Percentiles rank a stretch among this genome's conserved stretches.
Evolutionary conservation across 2,797 vertebrate species (phyloP).

Genomic region (Leuciscus waleckii): DNA sequence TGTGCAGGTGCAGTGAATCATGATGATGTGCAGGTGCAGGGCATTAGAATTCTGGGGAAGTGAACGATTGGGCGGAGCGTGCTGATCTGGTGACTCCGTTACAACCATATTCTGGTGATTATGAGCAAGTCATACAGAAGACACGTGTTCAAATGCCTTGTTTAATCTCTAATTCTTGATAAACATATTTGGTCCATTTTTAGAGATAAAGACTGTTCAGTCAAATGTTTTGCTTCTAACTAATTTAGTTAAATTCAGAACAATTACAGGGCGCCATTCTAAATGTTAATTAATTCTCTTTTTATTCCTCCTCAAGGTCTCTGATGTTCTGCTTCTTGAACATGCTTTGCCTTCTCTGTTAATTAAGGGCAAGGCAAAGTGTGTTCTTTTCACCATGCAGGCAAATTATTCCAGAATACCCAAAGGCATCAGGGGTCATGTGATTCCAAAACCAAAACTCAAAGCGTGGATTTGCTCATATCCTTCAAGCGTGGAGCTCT

Average conservation of each 20-base stretch:
- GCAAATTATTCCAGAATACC: constrained; percentile 71
- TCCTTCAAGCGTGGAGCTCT: constrained; percentile 55
- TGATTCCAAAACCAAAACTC: constrained; percentile 58
- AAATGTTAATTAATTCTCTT: constrained; percentile 74
- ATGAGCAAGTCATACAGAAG: background rate
- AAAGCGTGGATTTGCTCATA: constrained; percentile 29
- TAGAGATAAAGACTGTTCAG: constrained; percentile 47
- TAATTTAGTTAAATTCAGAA: constrained; percentile 54
- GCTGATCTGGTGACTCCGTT: too few species aligned
- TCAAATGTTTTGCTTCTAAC: constrained; percentile 57
- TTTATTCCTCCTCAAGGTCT: constrained; percentile 65
- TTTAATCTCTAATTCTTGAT: constrained; percentile 41
- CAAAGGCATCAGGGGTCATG: constrained; percentile 55
- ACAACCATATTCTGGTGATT: background rate
- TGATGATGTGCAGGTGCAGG: too few species aligned
- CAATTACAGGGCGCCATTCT: constrained; percentile 58
- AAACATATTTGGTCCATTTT: constrained; percentile 53
- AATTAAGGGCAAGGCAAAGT: constrained; percentile 72
- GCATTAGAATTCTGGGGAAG: too few species aligned
- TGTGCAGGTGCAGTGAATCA: too few species aligned
- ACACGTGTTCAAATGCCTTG: background rate
- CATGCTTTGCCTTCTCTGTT: constrained; percentile 63
- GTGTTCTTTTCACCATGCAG: constrained; percentile 56
- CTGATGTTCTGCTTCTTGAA: constrained; percentile 56
- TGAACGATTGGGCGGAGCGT: too few species aligned